Percentiles rank a stretch among this genome's conserved stretches.
phyloP scores from a whole-genome alignment of 2,888 invertebrate species.

The Stegophylla sp. region DNA sequence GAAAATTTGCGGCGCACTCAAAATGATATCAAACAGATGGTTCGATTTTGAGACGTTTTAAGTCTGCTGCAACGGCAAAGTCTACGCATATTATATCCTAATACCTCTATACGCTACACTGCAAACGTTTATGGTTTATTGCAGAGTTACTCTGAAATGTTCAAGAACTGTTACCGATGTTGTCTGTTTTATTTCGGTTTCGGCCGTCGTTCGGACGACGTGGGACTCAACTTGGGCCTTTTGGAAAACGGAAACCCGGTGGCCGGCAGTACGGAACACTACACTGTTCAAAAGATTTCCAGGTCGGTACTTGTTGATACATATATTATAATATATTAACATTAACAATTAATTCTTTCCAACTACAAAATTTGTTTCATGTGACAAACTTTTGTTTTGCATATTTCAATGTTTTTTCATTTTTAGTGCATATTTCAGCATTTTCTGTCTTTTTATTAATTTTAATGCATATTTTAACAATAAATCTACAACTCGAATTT shows the following conservation, averaged over 20 bases:
- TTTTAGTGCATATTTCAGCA: no score
- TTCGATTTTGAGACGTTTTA: conserved; percentile 9
- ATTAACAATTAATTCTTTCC: neutral
- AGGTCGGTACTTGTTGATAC: conserved; percentile 56
- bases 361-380: no score
- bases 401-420: no score
- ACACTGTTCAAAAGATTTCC: conserved; percentile 60
- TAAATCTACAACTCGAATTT: no score
- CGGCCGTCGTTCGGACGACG: conserved; percentile 46
- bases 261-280: conserved; percentile 51
- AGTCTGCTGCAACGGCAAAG: no score
- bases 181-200: conserved; percentile 60
- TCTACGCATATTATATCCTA: no score
- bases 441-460: no score
- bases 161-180: conserved; percentile 59
- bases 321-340: no score
- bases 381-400: no score
- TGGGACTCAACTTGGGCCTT: conserved; percentile 48
- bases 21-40: conserved; percentile 24
- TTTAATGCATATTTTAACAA: no score
- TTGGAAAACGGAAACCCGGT: conserved; percentile 34
- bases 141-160: conserved; percentile 29
- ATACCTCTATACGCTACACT: no score
- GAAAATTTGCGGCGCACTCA: neutral
- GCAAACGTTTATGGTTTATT: conserved; percentile 12